Evolutionary conservation across 1,140 invertebrate genomes (phyloP).

Genomic region (Sminthurides bifidus): DNA sequence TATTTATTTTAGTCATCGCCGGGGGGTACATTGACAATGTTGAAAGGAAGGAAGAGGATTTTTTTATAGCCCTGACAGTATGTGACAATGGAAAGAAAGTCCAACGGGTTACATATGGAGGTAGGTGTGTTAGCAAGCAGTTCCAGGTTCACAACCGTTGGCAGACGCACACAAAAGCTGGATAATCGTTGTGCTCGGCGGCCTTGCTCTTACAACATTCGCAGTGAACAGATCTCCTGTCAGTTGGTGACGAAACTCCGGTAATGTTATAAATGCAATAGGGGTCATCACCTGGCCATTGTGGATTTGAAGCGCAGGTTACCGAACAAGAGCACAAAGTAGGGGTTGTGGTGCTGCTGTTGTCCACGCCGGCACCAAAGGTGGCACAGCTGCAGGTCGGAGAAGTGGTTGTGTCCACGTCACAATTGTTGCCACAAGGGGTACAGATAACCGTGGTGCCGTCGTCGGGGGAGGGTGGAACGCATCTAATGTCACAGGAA

Average conservation of each 20-base stretch:
- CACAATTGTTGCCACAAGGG: constrained; percentile 3
- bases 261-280: constrained; percentile 5
- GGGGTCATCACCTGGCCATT: neutral
- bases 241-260: neutral
- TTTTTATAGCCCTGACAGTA: too few species aligned
- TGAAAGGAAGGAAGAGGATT: too few species aligned
- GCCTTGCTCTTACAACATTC: constrained; percentile 4
- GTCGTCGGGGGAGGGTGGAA: neutral
- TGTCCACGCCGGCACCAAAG: neutral
- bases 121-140: too few species aligned
- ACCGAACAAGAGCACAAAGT: neutral
- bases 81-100: too few species aligned
- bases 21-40: too few species aligned
- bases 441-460: neutral
- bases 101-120: too few species aligned
- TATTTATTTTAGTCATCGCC: too few species aligned
- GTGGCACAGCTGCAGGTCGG: neutral
- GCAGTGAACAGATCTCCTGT: neutral
- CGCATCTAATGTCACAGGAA: neutral
- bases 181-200: neutral
- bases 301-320: neutral
- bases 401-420: neutral
- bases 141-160: too few species aligned
- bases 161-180: constrained; percentile 3
- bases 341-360: neutral